phyloP scores from a whole-genome alignment of 2,113 vertebrate genomes.

The Taurulus bubalis region DNA sequence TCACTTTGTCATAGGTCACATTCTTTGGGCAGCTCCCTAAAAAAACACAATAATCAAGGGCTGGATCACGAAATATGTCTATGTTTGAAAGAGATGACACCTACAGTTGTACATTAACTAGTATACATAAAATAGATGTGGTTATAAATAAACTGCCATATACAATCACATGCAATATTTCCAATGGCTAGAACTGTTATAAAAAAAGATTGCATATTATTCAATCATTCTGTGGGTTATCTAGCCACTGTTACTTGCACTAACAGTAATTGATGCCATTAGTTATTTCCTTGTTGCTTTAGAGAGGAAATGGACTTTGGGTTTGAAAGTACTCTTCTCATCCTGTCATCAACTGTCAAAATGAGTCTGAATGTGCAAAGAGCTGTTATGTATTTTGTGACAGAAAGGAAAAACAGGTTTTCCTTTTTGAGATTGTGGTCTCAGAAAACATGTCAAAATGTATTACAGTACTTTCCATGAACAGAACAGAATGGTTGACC shows the following conservation, averaged over 20 bases:
- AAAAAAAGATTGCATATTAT: not conserved
- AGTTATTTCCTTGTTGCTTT: constrained; percentile 42
- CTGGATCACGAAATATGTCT: not conserved
- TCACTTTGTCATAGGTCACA: constrained; percentile 48
- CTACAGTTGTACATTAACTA: not conserved
- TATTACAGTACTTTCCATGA: constrained; percentile 33
- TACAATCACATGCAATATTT: not conserved
- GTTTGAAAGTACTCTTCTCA: constrained; percentile 23
- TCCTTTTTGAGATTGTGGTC: constrained; percentile 9
- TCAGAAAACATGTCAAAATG: constrained; percentile 21
- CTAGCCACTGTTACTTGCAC: not conserved
- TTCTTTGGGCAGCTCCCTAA: constrained; percentile 14
- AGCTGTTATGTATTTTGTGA: constrained; percentile 9
- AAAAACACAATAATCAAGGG: not conserved
- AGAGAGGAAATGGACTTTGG: constrained; percentile 44
- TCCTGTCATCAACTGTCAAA: constrained; percentile 40
- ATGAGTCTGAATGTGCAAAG: constrained; percentile 23
- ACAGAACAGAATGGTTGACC: constrained; percentile 25
- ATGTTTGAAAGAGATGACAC: not conserved
- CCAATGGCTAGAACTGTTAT: not conserved
- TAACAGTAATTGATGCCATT: constrained; percentile 6
- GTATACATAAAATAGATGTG: not conserved
- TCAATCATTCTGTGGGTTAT: not conserved
- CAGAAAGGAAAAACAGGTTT: constrained; percentile 16
- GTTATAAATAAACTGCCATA: not conserved